Conservation (phyloP, 2,113 vertebrate genomes). For the Dryoscopus gambensis region DNA sequence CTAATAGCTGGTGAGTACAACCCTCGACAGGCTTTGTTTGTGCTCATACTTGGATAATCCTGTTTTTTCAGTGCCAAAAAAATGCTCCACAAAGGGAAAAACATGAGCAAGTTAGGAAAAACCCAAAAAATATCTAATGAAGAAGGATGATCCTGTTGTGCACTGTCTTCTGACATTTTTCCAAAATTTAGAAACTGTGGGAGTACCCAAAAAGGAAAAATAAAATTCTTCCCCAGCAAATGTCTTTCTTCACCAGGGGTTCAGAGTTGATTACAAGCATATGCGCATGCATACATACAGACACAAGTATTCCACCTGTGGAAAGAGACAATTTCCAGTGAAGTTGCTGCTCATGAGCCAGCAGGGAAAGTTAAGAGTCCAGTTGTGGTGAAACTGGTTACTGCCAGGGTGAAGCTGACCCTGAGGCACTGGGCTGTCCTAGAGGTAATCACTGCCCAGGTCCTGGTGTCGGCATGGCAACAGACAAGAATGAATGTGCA, state of each 20-base stretch:
- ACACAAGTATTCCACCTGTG: background rate
- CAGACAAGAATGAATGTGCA: background rate
- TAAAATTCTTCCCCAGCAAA: background rate
- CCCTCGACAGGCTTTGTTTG: background rate
- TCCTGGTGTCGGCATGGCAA: rapidly evolving
- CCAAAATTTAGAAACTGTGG: background rate
- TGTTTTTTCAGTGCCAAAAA: background rate
- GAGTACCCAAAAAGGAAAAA: background rate
- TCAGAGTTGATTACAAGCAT: background rate
- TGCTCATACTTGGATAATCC: background rate
- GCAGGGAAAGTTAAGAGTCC: background rate
- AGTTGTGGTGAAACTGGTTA: background rate
- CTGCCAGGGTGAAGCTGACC: background rate
- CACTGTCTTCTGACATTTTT: background rate
- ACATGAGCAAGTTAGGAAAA: background rate
- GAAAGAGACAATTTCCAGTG: background rate
- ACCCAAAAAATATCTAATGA: background rate
- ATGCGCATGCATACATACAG: rapidly evolving
- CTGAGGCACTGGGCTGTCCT: background rate
- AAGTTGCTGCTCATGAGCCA: background rate
- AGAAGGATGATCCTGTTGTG: background rate
- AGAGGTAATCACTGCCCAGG: background rate
- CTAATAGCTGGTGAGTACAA: background rate
- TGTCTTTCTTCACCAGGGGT: background rate
- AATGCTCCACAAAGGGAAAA: background rate